Conservation (phyloP, 2,113 vertebrate genomes). For the Hemibates koningsi region DNA sequence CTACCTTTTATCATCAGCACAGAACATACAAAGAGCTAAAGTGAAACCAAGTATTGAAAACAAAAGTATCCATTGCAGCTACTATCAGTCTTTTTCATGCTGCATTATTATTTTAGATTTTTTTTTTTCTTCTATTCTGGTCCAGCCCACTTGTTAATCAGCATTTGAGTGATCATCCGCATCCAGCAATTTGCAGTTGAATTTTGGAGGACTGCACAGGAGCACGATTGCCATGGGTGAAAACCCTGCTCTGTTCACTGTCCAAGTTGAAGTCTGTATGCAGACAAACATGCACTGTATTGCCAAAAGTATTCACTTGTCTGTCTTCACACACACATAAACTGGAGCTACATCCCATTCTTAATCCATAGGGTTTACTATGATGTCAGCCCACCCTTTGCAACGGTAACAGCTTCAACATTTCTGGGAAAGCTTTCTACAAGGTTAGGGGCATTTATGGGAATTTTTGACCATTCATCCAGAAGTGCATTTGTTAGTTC, state of each 20-base stretch:
- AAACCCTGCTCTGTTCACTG: neutral
- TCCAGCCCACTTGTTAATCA: neutral
- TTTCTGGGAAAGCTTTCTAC: neutral
- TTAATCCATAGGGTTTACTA: neutral
- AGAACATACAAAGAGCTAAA: neutral
- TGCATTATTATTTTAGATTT: neutral
- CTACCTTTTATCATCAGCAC: neutral
- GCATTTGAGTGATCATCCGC: neutral
- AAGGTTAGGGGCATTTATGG: neutral
- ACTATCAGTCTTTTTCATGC: neutral
- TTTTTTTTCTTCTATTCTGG: neutral
- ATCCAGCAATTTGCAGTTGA: neutral
- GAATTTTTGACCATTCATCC: neutral
- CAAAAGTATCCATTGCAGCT: neutral
- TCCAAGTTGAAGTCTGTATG: neutral
- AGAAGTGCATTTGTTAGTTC: neutral
- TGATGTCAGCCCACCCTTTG: neutral
- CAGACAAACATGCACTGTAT: neutral
- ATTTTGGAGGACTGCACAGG: neutral
- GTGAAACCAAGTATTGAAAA: neutral
- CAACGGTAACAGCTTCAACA: fast-evolving
- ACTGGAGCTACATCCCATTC: neutral
- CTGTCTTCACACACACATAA: neutral
- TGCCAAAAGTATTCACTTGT: neutral
- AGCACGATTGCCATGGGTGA: neutral